Percentiles rank a stretch among this genome's conserved stretches.
phyloP scores from a whole-genome alignment of 2,888 invertebrate genomes.

The Ormyrus nitidulus region DNA sequence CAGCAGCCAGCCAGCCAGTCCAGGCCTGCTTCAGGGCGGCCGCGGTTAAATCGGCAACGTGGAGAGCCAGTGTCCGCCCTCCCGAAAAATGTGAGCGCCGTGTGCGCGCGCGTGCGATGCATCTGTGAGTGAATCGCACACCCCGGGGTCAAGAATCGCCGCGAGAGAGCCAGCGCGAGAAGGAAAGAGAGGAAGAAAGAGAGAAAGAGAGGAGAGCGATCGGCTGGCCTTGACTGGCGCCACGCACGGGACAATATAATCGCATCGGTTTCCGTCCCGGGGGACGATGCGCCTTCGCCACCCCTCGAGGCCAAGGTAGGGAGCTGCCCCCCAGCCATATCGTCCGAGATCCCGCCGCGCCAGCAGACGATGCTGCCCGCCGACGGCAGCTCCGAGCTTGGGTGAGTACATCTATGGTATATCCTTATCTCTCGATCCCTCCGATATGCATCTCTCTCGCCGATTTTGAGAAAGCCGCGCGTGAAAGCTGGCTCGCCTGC shows the following conservation, averaged over 20 bases:
- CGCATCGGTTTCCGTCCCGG: neutral
- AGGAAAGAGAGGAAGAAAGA: neutral
- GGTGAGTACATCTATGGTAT: conserved; percentile 6
- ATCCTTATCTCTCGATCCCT: too few relatives aligned
- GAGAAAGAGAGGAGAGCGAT: neutral
- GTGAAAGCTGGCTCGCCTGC: too few relatives aligned
- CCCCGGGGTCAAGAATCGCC: neutral
- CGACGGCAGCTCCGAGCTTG: conserved; percentile 6
- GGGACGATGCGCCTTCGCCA: neutral
- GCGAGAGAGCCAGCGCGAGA: neutral
- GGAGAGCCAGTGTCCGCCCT: too few relatives aligned
- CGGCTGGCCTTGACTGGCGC: conserved; percentile 21
- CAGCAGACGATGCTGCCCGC: conserved; percentile 26
- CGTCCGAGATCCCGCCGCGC: conserved; percentile 6
- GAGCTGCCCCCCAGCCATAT: conserved; percentile 9
- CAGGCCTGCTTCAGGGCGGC: neutral
- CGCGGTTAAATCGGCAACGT: neutral
- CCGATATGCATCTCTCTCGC: too few relatives aligned
- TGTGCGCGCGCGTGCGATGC: neutral
- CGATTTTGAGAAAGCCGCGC: too few relatives aligned
- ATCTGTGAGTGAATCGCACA: neutral
- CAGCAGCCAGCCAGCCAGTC: neutral
- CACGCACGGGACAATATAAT: conserved; percentile 9
- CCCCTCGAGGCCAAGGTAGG: neutral
- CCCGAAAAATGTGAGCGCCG: neutral